Conservation (phyloP, 92 coral and sea anemone species). For the Palythoa grandis region DNA sequence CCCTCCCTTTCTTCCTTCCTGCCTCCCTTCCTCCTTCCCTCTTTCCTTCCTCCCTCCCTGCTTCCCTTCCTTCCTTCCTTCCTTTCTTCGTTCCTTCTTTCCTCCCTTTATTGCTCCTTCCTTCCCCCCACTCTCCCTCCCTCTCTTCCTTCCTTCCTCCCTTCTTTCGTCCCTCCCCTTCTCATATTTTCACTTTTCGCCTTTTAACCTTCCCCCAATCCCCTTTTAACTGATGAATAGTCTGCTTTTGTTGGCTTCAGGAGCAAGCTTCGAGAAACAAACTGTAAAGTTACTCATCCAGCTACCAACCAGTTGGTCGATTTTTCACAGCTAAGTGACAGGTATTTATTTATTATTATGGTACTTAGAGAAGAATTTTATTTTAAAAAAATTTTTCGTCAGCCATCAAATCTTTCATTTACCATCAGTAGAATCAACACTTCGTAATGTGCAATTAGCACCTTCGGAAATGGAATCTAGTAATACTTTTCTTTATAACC, state of each 20-base stretch:
- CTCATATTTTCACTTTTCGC: not conserved
- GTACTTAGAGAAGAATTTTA: no score
- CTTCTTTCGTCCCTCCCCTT: not conserved
- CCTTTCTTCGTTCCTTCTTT: not conserved
- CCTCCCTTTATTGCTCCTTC: not conserved
- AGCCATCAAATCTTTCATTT: no score
- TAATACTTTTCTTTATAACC: no score
- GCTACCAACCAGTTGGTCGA: slow-evolving; percentile 27
- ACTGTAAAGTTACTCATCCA: slow-evolving; percentile 32
- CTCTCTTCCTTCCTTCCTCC: not conserved
- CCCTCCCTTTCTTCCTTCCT: no score
- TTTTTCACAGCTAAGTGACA: slow-evolving; percentile 18
- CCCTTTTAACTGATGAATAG: not conserved
- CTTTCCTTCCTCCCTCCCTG: not conserved
- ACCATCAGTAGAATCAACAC: no score
- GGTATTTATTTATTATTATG: not conserved
- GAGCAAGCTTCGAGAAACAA: not conserved
- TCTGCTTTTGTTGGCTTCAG: not conserved
- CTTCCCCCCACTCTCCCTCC: not conserved
- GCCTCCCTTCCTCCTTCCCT: not conserved
- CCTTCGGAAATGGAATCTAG: no score
- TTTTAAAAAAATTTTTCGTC: no score
- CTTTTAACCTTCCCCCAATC: no score
- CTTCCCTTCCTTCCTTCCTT: not conserved
- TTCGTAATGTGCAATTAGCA: no score